Evolutionary conservation across 2,888 invertebrate species (phyloP).

Genomic region (Aleiodes leptofemur): DNA sequence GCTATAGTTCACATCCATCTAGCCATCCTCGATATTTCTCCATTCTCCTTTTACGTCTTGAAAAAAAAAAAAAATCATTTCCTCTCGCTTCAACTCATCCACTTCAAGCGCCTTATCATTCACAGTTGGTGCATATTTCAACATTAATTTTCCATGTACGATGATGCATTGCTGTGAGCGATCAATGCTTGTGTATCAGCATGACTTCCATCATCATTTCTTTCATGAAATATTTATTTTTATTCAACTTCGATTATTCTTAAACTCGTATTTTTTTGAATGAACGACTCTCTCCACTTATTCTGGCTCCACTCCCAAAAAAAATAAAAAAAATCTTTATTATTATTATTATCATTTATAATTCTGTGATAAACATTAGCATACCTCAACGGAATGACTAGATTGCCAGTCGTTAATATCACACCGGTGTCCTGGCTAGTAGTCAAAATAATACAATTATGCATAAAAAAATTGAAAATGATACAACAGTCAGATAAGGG

Average conservation of each 20-base stretch:
- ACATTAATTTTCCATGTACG: constrained; percentile 68
- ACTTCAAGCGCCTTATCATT: constrained; percentile 55
- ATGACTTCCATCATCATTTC: constrained; percentile 61
- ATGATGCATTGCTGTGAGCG: constrained; percentile 66
- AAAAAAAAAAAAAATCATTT: constrained; percentile 43
- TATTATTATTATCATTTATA: constrained; percentile 36
- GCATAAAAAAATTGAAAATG: constrained; percentile 22
- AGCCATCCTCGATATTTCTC: constrained; percentile 48
- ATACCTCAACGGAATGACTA: constrained; percentile 55
- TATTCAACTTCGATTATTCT: constrained; percentile 37
- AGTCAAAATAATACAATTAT: constrained; percentile 52
- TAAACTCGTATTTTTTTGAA: constrained; percentile 39
- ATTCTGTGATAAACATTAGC: constrained; percentile 57
- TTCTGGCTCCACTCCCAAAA: constrained; percentile 19
- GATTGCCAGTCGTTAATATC: constrained; percentile 65
- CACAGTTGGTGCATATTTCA: constrained; percentile 64
- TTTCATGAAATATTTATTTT: constrained; percentile 36
- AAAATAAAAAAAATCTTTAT: not conserved
- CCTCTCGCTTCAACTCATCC: constrained; percentile 37
- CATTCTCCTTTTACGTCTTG: constrained; percentile 55
- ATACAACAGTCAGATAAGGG: constrained; percentile 18
- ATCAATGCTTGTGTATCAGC: constrained; percentile 63
- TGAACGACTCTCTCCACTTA: constrained; percentile 5
- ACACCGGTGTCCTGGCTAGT: constrained; percentile 54
- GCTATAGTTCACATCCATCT: constrained; percentile 35